Base-by-base conservation (phyloP, 2,113 vertebrate species). In the Elephantulus edwardii region DNA sequence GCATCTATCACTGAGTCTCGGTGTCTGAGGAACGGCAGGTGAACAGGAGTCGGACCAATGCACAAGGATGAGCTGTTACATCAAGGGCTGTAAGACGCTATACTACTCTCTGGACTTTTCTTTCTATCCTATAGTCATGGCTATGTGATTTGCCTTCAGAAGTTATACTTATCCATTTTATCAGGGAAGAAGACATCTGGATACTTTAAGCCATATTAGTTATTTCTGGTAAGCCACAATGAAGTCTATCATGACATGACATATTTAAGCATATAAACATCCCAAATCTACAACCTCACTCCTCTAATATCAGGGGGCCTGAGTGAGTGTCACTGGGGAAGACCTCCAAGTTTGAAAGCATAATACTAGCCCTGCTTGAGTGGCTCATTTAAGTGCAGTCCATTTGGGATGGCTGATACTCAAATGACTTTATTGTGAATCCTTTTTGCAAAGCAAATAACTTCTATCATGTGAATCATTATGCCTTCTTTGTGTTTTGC, bases 361-460 rank as follows among this genome's bases (percentile, higher is more conserved):
- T 40, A 89, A 46, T 62, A 46, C 3, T 62, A 52, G 77, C 24
- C 30, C 46, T 13, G 10, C n/a, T 44, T 62, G 26, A 58, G n/a
- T 24, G 8, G 20, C 30, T 82, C 40, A 38, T 76, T 13, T 28
- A 79, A 87, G 26, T 75, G 58, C 62, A 35, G 58, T 52, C 44
- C 10, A 75, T 58, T 35, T 33, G 58, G 66, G 40, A 68, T 11
- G 19, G 24, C 13, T 78, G 91, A 72, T 9, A 66, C 22, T 56
- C 74, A 72, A 66, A 80, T 52, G 16, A 86, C 24, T 68, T 90
- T 30, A 52, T 1, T 30, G 62, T 12, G 40, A 85, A 79, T 44
- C 50, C 40, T 92, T 90, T 77, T 35, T 88, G 50, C 90, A 93
- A 82, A 86, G 90, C 54, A 85, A 50, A 70, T 10, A 17, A 40